Conservation (phyloP, 2,888 invertebrate genomes). For the Dasypolia templi region DNA sequence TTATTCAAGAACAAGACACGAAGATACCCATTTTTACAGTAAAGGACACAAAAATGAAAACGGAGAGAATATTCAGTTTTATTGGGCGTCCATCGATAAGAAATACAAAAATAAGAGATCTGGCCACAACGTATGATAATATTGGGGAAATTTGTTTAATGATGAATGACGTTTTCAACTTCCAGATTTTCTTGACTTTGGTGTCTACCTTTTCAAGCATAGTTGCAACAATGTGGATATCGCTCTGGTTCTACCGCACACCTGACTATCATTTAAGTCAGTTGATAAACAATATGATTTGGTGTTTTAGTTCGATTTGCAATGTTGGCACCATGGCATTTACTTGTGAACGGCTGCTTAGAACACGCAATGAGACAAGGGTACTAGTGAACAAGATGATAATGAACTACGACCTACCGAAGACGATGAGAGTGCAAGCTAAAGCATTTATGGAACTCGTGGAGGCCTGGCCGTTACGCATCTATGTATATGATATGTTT, state of each 20-base stretch:
- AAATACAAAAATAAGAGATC: conserved; percentile 74
- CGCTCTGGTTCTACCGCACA: conserved; percentile 72
- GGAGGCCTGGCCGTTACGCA: conserved; percentile 78
- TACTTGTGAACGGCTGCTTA: conserved; percentile 75
- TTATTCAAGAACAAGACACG: conserved; percentile 68
- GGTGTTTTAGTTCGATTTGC: conserved; percentile 74
- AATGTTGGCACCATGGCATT: conserved; percentile 74
- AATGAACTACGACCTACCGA: conserved; percentile 80
- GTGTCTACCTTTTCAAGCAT: conserved; percentile 77
- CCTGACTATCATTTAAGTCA: conserved; percentile 63
- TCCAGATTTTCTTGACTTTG: conserved; percentile 79
- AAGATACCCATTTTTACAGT: conserved; percentile 67
- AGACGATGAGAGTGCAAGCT: conserved; percentile 77
- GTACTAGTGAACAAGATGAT: conserved; percentile 79
- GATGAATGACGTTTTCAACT: conserved; percentile 79
- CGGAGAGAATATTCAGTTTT: conserved; percentile 65
- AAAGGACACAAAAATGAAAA: conserved; percentile 7
- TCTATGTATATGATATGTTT: conserved; percentile 81
- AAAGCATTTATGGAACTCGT: conserved; percentile 82
- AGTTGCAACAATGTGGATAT: conserved; percentile 78
- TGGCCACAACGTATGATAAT: conserved; percentile 74
- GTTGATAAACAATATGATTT: conserved; percentile 72
- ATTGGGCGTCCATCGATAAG: conserved; percentile 68
- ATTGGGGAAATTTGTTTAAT: conserved; percentile 75
- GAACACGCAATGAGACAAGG: conserved; percentile 74